These are phyloP conservation scores for Mantis religiosa DNA, from an alignment of 2,888 invertebrate genomes.

Conservation along the genomic window DNA sequence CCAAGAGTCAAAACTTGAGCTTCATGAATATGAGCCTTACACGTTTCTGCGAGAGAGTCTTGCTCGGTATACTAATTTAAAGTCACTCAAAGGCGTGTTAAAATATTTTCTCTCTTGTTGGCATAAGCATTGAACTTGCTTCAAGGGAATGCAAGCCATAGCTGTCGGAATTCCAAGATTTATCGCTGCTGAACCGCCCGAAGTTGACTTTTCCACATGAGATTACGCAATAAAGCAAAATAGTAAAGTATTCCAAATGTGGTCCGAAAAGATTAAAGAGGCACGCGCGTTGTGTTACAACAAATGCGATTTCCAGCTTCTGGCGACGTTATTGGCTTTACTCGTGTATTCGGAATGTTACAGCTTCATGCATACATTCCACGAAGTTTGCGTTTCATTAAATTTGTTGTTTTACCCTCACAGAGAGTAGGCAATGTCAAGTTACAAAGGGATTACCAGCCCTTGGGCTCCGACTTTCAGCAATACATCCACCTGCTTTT, in stretches of 20 bases:
- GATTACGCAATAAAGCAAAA: neutral
- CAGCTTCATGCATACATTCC: neutral
- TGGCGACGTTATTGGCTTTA: neutral
- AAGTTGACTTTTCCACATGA: too few species aligned
- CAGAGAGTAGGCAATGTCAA: neutral
- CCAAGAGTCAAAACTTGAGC: too few species aligned
- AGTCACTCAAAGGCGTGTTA: too few species aligned
- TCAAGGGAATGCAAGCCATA: too few species aligned
- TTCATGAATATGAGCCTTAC: too few species aligned
- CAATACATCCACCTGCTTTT: neutral
- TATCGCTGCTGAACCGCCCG: too few species aligned
- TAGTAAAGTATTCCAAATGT: neutral
- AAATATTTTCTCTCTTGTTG: too few species aligned
- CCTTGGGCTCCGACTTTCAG: neutral
- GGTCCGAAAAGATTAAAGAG: neutral
- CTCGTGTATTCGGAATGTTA: neutral
- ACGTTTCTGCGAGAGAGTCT: too few species aligned
- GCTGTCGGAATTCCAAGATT: too few species aligned
- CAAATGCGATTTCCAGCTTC: neutral
- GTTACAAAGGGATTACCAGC: neutral
- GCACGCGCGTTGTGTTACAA: too few species aligned
- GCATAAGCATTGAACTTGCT: too few species aligned
- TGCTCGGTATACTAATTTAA: too few species aligned
- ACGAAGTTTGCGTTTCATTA: neutral
- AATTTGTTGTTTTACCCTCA: neutral